Conservation (phyloP, 2,797 vertebrate species). For the Furcifer pardalis region DNA sequence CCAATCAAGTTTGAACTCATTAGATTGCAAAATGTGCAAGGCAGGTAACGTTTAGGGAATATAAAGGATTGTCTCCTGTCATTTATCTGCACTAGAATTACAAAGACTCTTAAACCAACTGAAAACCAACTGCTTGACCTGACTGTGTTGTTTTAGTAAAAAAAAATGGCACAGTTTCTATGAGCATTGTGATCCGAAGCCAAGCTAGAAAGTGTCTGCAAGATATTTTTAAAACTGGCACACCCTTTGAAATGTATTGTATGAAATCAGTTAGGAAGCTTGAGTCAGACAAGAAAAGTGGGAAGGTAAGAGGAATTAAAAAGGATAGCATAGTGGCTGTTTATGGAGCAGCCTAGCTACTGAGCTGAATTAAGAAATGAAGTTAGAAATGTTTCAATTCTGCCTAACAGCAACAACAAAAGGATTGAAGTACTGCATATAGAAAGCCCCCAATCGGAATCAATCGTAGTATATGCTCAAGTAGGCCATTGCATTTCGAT, state of each 20-base stretch:
- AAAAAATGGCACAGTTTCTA: neutral
- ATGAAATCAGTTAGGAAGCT: neutral
- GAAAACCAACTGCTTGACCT: neutral
- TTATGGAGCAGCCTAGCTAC: neutral
- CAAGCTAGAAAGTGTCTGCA: neutral
- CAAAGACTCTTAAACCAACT: neutral
- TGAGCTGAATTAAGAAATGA: neutral
- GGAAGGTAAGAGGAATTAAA: neutral
- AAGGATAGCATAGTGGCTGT: neutral
- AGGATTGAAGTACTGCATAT: neutral
- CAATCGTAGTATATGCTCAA: conserved; percentile 76
- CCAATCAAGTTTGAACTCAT: neutral
- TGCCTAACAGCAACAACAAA: neutral
- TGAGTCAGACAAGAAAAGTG: neutral
- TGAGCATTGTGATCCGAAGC: neutral
- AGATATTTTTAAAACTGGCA: neutral
- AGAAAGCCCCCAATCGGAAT: rapidly evolving
- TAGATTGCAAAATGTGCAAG: neutral
- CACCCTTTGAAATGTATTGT: neutral
- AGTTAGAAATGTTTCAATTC: neutral
- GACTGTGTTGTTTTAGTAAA: neutral
- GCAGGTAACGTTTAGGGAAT: neutral
- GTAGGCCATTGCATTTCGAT: conserved; percentile 81
- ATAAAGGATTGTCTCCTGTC: neutral
- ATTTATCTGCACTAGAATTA: neutral